phyloP scores from a whole-genome alignment of 2,797 vertebrate species.

The Dermochelys coriacea region DNA sequence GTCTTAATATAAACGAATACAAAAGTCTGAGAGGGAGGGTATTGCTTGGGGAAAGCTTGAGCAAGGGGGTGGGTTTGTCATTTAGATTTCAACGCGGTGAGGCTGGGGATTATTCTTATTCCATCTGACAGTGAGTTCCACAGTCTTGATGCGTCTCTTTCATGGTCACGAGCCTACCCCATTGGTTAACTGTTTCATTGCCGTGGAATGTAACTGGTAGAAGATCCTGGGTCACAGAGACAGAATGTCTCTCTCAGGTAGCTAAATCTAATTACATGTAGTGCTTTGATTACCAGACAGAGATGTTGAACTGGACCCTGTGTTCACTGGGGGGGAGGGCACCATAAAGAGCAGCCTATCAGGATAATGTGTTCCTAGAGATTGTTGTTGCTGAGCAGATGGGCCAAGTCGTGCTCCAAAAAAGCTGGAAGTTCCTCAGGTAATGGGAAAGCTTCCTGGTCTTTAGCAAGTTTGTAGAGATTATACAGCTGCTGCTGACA shows the following conservation, averaged over 20 bases:
- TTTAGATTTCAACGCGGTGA: neutral
- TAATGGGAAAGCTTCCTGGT: slow-evolving; percentile 9
- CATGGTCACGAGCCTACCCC: neutral
- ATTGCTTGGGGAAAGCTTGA: neutral
- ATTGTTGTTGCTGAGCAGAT: neutral
- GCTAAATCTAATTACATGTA: neutral
- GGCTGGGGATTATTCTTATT: neutral
- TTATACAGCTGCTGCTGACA: neutral
- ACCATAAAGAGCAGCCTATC: neutral
- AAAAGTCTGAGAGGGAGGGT: neutral
- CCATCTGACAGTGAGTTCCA: neutral
- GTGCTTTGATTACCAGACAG: neutral
- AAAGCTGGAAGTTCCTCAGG: neutral
- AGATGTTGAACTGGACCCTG: neutral
- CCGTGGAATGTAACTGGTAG: slow-evolving; percentile 14
- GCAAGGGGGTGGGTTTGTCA: neutral
- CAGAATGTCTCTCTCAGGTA: neutral
- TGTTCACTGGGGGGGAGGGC: neutral
- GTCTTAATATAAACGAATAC: neutral
- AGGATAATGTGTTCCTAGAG: neutral
- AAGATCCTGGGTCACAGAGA: neutral
- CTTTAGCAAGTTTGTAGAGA: slow-evolving; percentile 33
- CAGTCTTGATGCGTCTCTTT: neutral
- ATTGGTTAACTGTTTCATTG: slow-evolving; percentile 50
- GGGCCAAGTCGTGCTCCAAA: neutral